A percentile compares a stretch with the other conserved stretches of the same genome.
Conservation (phyloP, 2,888 invertebrate genomes). For the Smittia sp. region DNA sequence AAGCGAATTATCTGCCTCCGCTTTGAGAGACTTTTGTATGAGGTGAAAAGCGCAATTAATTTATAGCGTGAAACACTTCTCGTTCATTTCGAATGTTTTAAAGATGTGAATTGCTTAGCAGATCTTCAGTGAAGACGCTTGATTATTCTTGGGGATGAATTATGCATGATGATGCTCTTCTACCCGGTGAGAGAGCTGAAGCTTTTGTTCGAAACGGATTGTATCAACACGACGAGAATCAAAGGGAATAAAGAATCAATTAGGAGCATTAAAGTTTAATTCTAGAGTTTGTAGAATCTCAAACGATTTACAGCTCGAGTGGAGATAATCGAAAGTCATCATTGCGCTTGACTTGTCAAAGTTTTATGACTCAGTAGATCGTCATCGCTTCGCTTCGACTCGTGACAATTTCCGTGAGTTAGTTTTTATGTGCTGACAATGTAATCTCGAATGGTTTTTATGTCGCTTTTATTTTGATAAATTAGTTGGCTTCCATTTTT, state of each 20-base stretch:
- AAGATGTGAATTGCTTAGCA: background rate
- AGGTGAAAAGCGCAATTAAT: slow-evolving; percentile 24
- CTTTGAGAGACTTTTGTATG: background rate
- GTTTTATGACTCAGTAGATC: no score
- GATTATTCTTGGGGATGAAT: background rate
- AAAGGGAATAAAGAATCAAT: no score
- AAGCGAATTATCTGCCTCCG: background rate
- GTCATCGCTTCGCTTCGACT: no score
- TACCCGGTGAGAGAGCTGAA: no score
- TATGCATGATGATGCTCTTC: no score
- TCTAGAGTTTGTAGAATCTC: no score
- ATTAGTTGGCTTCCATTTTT: slow-evolving; percentile 24
- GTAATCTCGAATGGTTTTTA: slow-evolving; percentile 21
- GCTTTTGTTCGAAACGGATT: no score
- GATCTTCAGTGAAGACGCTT: background rate
- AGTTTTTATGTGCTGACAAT: slow-evolving; percentile 16
- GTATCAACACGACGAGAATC: no score
- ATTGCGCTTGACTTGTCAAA: no score
- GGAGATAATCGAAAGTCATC: no score
- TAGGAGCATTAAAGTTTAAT: no score
- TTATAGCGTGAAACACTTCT: slow-evolving; percentile 12
- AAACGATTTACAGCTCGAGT: no score
- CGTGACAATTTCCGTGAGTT: background rate
- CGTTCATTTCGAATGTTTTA: background rate
- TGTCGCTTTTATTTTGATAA: slow-evolving; percentile 24